A percentile compares a stretch with the other conserved stretches of the same genome.
These are phyloP conservation scores for Microvelia longipes DNA, from an alignment of 1,140 invertebrate species.

Conservation along the genomic window DNA sequence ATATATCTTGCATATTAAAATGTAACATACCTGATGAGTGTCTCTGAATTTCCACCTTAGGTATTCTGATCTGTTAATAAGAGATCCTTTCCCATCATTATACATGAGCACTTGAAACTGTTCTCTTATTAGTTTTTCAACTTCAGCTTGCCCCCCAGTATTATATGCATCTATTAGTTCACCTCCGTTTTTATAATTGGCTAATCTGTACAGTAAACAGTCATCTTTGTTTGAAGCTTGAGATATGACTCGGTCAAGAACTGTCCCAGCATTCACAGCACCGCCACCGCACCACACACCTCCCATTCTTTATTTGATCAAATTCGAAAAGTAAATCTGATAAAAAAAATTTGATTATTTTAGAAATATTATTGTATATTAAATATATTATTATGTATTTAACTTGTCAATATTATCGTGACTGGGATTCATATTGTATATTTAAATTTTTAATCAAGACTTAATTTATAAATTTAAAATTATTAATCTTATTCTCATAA, in stretches of 20 bases:
- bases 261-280: slow-evolving; percentile 44
- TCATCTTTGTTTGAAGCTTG: slow-evolving; percentile 69
- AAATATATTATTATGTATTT: no score
- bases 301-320: slow-evolving; percentile 17
- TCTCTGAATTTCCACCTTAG: slow-evolving; percentile 85
- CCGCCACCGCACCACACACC: slow-evolving; percentile 14
- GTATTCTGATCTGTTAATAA: slow-evolving; percentile 79
- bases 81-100: slow-evolving; percentile 66
- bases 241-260: slow-evolving; percentile 71
- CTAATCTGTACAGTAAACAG: slow-evolving; percentile 67
- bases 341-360: no score
- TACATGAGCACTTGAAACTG: slow-evolving; percentile 83
- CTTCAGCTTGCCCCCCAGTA: slow-evolving; percentile 56
- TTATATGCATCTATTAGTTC: slow-evolving; percentile 71
- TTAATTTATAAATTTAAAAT: no score
- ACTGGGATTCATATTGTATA: no score
- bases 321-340: no score
- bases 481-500: no score
- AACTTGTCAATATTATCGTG: no score
- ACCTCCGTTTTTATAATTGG: slow-evolving; percentile 82
- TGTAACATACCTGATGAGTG: slow-evolving; percentile 46
- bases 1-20: no score
- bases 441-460: no score
- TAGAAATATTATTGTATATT: no score
- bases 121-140: slow-evolving; percentile 72